Evolutionary conservation across 2,113 vertebrate genomes (phyloP), one percentile per base, ranked within the genome.

Genomic region (Cettia cetti): DNA sequence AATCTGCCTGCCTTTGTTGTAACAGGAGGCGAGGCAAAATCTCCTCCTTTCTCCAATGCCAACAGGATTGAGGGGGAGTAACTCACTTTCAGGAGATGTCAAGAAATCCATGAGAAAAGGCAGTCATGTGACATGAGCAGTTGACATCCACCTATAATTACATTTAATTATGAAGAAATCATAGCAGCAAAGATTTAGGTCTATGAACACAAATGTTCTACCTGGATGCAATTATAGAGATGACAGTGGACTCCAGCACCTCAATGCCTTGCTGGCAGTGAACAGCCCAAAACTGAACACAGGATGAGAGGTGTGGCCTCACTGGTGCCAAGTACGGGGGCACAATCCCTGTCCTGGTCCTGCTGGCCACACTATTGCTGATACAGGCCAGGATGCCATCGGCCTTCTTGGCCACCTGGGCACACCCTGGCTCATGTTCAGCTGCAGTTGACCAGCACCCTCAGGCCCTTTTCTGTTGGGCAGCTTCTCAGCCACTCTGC

Each of bases 361-460:
- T 69, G 31, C 70, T 76, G 47, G 31, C 54, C 47, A 23, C 40
- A 27, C 9, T 3, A 2, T 23, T 33, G 35, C 49, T 83, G 45
- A 12, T 9, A 0, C 13, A 82, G 35, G 7, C 22, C 79, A 69
- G 63, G 30, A 0, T 69, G 26, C 8, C 70, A 23, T 1, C 16
- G 30, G 10, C 5, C 22, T 33, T 63, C 63, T 63, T 7, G 40
- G 26, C 18, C 49, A 7, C 10, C 40, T 49, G 35, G 30, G 17
- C 39, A 76, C 40, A n/a, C 1, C 4, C 47, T 56, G 87, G 35
- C 10, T 76, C 40, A 13, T 2, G 18, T 31, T 54, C n/a, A 54
- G 26, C 40, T 6, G 0, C 47, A 54, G 12, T 10, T 2, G 9
- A 49, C 8, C 15, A 77, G 12, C 40, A 54, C 1, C 2, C 14